phyloP scores from a whole-genome alignment of 2,888 invertebrate genomes.

The Cheilosia pagana region DNA sequence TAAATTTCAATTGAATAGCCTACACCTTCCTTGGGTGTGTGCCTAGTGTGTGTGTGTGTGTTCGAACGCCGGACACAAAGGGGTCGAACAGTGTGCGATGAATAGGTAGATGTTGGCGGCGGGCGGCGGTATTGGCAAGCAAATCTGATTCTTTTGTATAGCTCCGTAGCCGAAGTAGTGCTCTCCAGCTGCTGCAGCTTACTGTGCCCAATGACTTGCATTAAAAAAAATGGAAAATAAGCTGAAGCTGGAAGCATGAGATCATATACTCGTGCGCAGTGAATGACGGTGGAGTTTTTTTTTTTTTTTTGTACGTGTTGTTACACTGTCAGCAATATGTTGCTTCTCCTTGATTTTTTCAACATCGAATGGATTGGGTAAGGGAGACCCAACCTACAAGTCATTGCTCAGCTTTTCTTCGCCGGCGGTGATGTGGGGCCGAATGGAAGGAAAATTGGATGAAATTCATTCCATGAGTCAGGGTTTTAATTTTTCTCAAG shows the following conservation, averaged over 20 bases:
- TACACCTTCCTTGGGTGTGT: slow-evolving; percentile 36
- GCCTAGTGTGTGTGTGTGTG: slow-evolving; percentile 7
- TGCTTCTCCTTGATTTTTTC: slow-evolving; percentile 68
- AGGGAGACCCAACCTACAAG: slow-evolving; percentile 50
- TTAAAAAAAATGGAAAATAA: slow-evolving; percentile 14
- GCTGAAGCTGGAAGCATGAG: slow-evolving; percentile 65
- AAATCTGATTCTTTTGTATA: slow-evolving; percentile 47
- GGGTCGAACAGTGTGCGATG: slow-evolving; percentile 54
- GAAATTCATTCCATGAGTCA: slow-evolving; percentile 33
- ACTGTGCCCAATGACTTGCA: slow-evolving; percentile 69
- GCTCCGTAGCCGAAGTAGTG: slow-evolving; percentile 1
- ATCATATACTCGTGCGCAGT: slow-evolving; percentile 68
- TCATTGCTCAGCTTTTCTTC: slow-evolving; percentile 58
- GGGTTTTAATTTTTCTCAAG: slow-evolving; percentile 21
- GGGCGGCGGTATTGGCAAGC: slow-evolving; percentile 34
- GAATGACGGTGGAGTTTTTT: slow-evolving; percentile 54
- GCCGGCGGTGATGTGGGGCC: not conserved
- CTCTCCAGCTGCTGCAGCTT: slow-evolving; percentile 52
- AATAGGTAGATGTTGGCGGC: not conserved
- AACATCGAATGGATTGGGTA: slow-evolving; percentile 52
- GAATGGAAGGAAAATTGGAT: slow-evolving; percentile 2
- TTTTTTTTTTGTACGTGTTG: slow-evolving; percentile 45
- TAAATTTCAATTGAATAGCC: slow-evolving; percentile 71
- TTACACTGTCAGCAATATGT: slow-evolving; percentile 69
- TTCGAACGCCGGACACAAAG: slow-evolving; percentile 34